Evolutionary conservation across 2,888 invertebrate species (phyloP).

Genomic region (Aphodius sticticus): DNA sequence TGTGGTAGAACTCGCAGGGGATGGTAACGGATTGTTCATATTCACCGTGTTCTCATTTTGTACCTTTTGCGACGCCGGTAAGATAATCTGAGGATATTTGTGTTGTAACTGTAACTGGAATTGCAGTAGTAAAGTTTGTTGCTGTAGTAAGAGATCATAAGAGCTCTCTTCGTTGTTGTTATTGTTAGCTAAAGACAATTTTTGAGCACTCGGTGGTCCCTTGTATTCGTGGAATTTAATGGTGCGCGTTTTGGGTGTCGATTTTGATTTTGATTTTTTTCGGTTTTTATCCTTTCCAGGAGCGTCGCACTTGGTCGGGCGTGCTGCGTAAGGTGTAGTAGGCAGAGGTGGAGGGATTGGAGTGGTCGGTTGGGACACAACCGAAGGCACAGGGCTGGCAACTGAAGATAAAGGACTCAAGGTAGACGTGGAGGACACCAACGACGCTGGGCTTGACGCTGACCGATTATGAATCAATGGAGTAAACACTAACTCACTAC

Average conservation of each 20-base stretch:
- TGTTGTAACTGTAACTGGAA: slow-evolving; percentile 85
- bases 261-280: slow-evolving; percentile 84
- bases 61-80: slow-evolving; percentile 74
- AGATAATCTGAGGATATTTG: slow-evolving; percentile 83
- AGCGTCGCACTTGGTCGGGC: slow-evolving; percentile 62
- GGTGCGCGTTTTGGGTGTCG: slow-evolving; percentile 81
- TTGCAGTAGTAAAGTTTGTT: slow-evolving; percentile 92
- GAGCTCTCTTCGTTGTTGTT: slow-evolving; percentile 75
- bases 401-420: slow-evolving; percentile 73
- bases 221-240: slow-evolving; percentile 98
- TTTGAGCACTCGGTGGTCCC: slow-evolving; percentile 87
- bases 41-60: slow-evolving; percentile 52
- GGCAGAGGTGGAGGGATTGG: slow-evolving; percentile 66
- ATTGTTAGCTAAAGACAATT: slow-evolving; percentile 63
- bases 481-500: slow-evolving; percentile 62
- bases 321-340: slow-evolving; percentile 62
- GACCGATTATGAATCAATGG: slow-evolving; percentile 63
- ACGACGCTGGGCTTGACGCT: slow-evolving; percentile 59
- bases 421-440: slow-evolving; percentile 73
- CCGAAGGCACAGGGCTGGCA: slow-evolving; percentile 64
- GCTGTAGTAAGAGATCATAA: slow-evolving; percentile 90
- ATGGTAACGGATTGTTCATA: slow-evolving; percentile 54
- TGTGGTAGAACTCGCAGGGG: slow-evolving; percentile 57
- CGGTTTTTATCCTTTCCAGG: slow-evolving; percentile 81
- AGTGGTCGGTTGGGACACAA: slow-evolving; percentile 61